Evolutionary conservation across 2,113 vertebrate genomes (phyloP), one percentile per base, ranked within the genome.

Genomic region (Tinamus guttatus): DNA sequence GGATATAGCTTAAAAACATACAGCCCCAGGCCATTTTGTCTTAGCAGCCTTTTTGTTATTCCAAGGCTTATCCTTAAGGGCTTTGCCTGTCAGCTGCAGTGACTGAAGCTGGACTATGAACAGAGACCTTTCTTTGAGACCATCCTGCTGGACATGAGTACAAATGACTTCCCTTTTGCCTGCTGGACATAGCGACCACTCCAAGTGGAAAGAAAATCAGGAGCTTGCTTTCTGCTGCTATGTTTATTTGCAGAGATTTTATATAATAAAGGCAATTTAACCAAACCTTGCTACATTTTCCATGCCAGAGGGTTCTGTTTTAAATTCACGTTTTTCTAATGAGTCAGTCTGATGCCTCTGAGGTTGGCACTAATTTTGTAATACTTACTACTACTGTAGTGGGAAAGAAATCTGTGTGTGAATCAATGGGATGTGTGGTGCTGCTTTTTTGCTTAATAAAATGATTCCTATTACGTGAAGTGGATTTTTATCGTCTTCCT

Each of bases 31-130:
- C 60, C 51, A 65, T 85, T 92, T 95, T 86, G 41, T 64, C 58
- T 88, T 49, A 25, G 36, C 43, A 89, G 47, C 65, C 73, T 51
- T 81, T 93, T 86, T n/a, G 69, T 81, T 92, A 68, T 88, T 90
- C 41, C 56, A 47, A 40, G 63, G 17, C 49, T 87, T 70, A 36
- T 90, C 82, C 76, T 71, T 8, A 0, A 38, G 51, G 64, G 19
- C 40, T 80, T 94, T 93, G 25, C 36, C 30, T 54, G 24, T 76
- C 58, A 84, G 43, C 21, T 36, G 25, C 73, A 6, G 4, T 78
- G 90, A 43, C 30, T 69, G 52, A 79, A 86, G 24, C 12, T 73
- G 43, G 69, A 32, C 58, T 32, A 27, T 69, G 83, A 81, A 56
- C 28, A 62, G 34, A 1, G 7, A 85, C 41, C 74, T 30, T 10